Conservation (phyloP, 2,113 vertebrate genomes). For the Cololabis saira region DNA sequence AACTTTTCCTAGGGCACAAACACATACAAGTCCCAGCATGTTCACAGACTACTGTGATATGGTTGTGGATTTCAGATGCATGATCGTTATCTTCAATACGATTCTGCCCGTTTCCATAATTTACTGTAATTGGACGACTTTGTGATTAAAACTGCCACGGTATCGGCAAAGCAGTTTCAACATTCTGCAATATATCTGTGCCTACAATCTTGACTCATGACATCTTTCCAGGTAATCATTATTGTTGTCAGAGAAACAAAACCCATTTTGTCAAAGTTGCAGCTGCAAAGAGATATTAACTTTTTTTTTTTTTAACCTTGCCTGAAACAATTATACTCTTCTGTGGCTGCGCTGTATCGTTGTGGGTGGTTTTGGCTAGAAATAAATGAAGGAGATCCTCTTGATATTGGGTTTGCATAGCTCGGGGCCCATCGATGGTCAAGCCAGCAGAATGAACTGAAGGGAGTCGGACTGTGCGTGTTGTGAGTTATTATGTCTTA, state of each 20-base stretch:
- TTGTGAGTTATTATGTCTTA: constrained; percentile 39
- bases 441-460: constrained; percentile 31
- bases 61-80: background rate
- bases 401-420: constrained; percentile 38
- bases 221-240: background rate
- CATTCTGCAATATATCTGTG: too few species aligned
- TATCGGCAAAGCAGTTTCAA: too few species aligned
- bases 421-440: constrained; percentile 38
- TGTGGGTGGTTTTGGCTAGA: constrained; percentile 52
- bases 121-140: too few species aligned
- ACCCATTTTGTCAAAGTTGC: background rate
- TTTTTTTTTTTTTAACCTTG: constrained; percentile 16
- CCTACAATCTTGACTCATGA: background rate
- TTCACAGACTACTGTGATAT: background rate
- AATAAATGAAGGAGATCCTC: constrained; percentile 46
- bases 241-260: background rate
- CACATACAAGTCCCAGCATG: background rate
- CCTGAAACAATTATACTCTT: constrained; percentile 6
- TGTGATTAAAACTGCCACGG: too few species aligned
- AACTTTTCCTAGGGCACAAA: too few species aligned
- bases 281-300: background rate
- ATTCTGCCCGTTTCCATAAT: too few species aligned
- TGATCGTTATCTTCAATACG: too few species aligned
- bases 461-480: constrained; percentile 25
- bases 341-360: constrained; percentile 19